These are phyloP conservation scores for Phalacrocorax aristotelis DNA, from an alignment of 2,113 vertebrate genomes.

Conservation along the genomic window DNA sequence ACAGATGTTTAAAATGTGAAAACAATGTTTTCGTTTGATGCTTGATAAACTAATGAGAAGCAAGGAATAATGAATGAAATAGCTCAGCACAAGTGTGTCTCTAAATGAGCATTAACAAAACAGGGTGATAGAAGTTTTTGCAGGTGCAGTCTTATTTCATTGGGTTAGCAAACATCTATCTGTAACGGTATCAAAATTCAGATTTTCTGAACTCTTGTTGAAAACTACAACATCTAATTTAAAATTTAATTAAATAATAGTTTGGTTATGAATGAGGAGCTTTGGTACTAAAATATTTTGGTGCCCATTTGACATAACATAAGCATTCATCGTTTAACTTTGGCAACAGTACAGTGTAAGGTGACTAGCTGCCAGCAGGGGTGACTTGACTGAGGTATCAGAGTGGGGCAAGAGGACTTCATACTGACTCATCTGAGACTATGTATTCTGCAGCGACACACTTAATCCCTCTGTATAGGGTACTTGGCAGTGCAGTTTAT, in stretches of 20 bases:
- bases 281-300: neutral
- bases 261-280: neutral
- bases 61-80: conserved; percentile 22
- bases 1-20: conserved; percentile 7
- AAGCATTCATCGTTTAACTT: neutral
- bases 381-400: neutral
- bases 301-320: neutral
- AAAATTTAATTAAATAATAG: neutral
- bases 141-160: neutral
- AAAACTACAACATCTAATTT: neutral
- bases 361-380: neutral
- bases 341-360: neutral
- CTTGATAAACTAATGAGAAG: conserved; percentile 1
- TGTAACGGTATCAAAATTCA: neutral
- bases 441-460: neutral
- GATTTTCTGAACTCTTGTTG: neutral
- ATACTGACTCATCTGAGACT: neutral
- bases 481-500: neutral
- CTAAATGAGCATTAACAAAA: conserved; percentile 21
- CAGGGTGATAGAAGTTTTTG: neutral
- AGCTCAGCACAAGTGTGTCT: neutral
- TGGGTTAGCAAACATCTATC: neutral
- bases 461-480: neutral
- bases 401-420: neutral
- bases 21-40: neutral